phyloP scores from a whole-genome alignment of 2,797 vertebrate species.

The Oreortyx pictus region DNA sequence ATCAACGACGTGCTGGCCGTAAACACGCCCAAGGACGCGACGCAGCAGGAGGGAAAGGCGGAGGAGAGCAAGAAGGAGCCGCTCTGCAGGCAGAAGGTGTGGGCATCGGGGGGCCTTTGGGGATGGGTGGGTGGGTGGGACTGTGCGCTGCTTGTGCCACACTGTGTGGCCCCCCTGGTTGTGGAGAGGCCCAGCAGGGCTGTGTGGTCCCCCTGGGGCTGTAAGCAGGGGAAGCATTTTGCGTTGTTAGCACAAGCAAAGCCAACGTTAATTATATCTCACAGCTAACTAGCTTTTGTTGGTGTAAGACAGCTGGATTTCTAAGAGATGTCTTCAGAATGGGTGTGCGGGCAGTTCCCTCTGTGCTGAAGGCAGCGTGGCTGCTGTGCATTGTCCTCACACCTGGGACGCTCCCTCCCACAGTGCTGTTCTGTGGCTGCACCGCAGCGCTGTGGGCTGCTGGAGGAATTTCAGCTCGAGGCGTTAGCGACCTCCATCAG shows the following conservation, averaged over 20 bases:
- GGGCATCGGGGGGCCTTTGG: background rate
- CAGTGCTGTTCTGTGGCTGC: background rate
- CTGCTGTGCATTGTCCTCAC: background rate
- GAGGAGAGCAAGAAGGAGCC: slow-evolving; percentile 98
- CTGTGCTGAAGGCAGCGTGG: fast-evolving
- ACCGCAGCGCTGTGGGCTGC: background rate
- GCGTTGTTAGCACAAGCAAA: fast-evolving
- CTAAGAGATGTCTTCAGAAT: background rate
- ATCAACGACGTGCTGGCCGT: slow-evolving; percentile 98
- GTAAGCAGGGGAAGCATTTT: fast-evolving
- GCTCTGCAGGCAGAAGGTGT: slow-evolving; percentile 96
- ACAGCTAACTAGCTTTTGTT: background rate
- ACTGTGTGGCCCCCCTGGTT: too few species aligned
- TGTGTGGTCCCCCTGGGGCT: too few species aligned
- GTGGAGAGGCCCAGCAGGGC: too few species aligned
- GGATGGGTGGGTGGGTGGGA: too few species aligned
- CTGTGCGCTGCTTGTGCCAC: too few species aligned
- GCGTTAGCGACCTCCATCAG: background rate
- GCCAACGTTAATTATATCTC: background rate
- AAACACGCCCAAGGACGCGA: slow-evolving; percentile 95
- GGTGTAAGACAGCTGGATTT: background rate
- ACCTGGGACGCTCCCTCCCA: too few species aligned
- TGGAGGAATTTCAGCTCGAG: background rate
- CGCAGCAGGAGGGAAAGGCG: slow-evolving; percentile 95
- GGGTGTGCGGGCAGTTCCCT: background rate